Evolutionary conservation across 53 echinoderm and acorn worm species (phyloP), one percentile per base, ranked within the genome.

Genomic region (Paelopatides confundens): DNA sequence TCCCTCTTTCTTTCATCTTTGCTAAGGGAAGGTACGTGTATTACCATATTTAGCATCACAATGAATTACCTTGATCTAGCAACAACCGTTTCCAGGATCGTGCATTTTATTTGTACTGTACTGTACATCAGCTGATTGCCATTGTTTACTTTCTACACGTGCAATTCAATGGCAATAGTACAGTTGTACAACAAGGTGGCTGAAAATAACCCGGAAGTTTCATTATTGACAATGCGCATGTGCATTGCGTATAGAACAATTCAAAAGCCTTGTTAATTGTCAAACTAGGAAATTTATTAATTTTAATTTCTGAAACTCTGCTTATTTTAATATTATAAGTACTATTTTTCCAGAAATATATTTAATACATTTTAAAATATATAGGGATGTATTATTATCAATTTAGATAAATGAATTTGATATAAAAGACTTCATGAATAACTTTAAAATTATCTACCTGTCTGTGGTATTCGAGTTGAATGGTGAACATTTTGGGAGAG

Each of bases 401-500:
- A 13, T 63, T 63, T 63, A 35, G 5, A 31, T 31, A 34, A 9
- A n/a, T 31, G 68, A 1, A 64, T 64, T 29, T 27, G 9, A 48
- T 9, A 0, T 48, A 48, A 48, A 48, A 12, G 48, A 58, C 21
- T 58, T 58, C 43, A 12, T 8, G 58, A 58, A 58, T 21, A 58
- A 3, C 24, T 58, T 14, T 0, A 0, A 21, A 23, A 18, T 58
- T 58, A 18, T 18, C 18, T 58, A 58, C 58, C 58, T 58, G 58
- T 23, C 58, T 58, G 58, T 23, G 58, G 24, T 37, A 10, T 40
- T 74, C 11, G 29, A 35, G 46, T 13, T 74, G 74, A 74, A 79
- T 79, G 79, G 79, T 53, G 54, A 51, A 79, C 29, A 31, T 32
- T 83, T 83, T 65, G 84, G 84, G 84, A 83, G 84, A 63, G 65